These are phyloP conservation scores for Podarcis cretensis DNA, from an alignment of 2,113 vertebrate genomes.

Conservation along the genomic window DNA sequence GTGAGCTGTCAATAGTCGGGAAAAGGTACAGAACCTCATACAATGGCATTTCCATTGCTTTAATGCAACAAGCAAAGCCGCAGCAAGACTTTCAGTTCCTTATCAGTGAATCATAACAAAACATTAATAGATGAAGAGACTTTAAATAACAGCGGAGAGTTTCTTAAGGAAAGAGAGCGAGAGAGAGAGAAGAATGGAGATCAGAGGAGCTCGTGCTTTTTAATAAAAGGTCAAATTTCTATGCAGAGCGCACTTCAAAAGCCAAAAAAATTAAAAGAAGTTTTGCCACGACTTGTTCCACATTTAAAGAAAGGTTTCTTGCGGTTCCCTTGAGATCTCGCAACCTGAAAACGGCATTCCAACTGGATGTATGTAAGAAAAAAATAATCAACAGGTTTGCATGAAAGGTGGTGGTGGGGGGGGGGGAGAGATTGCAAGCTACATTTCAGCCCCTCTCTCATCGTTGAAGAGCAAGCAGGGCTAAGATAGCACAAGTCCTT, in stretches of 20 bases:
- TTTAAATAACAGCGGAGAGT: not conserved
- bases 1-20: constrained; percentile 19
- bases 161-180: not conserved
- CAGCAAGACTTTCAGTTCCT: constrained; percentile 16
- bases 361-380: constrained; percentile 10
- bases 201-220: not conserved
- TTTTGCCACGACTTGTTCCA: constrained; percentile 3
- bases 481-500: not conserved
- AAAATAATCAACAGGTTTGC: not conserved
- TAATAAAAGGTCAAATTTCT: constrained; percentile 2
- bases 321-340: not conserved
- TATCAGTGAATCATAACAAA: constrained; percentile 26
- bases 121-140: not conserved
- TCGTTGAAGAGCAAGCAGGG: not conserved
- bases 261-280: not conserved
- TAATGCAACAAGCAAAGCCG: not conserved
- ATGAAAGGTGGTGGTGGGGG: not conserved
- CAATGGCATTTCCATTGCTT: constrained; percentile 13
- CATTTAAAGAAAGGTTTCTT: not conserved
- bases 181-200: not conserved
- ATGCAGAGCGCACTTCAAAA: constrained; percentile 12
- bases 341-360: not conserved
- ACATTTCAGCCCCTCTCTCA: not conserved
- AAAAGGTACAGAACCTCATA: constrained; percentile 10
- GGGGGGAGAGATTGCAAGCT: not conserved